Base-by-base conservation (phyloP, 2,888 invertebrate species). In the Penaeus monodon region DNA sequence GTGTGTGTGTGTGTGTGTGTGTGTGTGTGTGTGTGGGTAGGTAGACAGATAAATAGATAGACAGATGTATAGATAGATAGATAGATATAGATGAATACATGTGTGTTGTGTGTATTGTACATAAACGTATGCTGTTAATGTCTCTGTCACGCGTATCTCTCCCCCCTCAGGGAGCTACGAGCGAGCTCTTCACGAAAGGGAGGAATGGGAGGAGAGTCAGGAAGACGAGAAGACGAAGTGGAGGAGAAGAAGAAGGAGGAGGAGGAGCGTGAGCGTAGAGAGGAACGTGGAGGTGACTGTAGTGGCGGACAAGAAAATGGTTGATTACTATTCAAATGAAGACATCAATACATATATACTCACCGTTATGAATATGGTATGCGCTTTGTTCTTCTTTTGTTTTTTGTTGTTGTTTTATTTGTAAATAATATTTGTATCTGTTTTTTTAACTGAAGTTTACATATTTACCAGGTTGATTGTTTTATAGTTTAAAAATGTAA, bases 291-390 rank as follows among this genome's bases (percentile, higher is more conserved):
- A 97, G 93, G 96, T 96, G 0, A 93, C 97, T 85, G 94, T 98
- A 83, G 97, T 97, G 82, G 97, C 97, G 66, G 97, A 98, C 93
- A 94, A 95, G 85, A 95, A 95, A 90, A 97, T 97, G 97, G 95
- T 96, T 91, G 95, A 96, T 83, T 97, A 97, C 92, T 97, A 98
- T 93, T 94, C 94, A 91, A 94, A 96, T 91, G 93, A 94, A 89
- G 94, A 94, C 91, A 91, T 94, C 49, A 94, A 94, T 92, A 96
- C 95, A 14, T 97, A 98, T 93, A 94, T 98, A 57, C 94, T 98
- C 83, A 97, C 97, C 82, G 96, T 98, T 90, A 97, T 97, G 97
- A 98, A 97, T 44, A 44, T 44, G 44, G 44, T 44, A 44, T 44
- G 44, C 44, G 44, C 44, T 44, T 44, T 44, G 44, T 10, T 44